Evolutionary conservation across 2,888 invertebrate genomes (phyloP), one percentile per base, ranked within the genome.

Genomic region (Parnassius smintheus): DNA sequence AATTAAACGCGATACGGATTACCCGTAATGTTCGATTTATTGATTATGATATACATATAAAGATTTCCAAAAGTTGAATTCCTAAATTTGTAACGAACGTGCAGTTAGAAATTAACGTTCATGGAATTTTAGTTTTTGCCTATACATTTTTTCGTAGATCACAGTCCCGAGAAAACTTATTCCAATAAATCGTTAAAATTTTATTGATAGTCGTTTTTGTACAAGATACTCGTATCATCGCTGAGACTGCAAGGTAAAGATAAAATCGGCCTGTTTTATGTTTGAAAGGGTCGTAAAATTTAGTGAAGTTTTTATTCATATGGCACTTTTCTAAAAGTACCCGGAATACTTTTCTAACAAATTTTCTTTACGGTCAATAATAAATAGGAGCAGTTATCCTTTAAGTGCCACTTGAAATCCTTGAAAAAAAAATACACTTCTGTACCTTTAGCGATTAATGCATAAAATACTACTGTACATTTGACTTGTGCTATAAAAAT

Each of bases 241-340:
- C 11, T 13, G 44, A 25, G 49, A n/a, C 55, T 59, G 62, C 50
- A 59, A 59, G 62, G 62, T 63, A 87, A 88, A 48, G 48, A 48
- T 48, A 48, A 13, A 48, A 87, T 86, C 79, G 79, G 81, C 84
- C 83, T 84, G 86, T 86, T 89, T 91, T 88, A 86, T 82, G 81
- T 80, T 77, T 75, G 77, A 73, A 72, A 75, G 73, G 73, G 81
- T 82, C 79, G 84, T 90, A 85, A 87, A 79, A 78, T 79, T 76
- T 77, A 84, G 80, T 85, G 80, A 82, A 78, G 81, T 86, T 88
- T 77, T 83, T 87, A 89, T 88, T 85, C 69, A 78, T 72, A 76
- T 74, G 82, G 79, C 83, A 85, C 75, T 84, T 85, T 79, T 77
- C 73, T 75, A 81, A 81, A 76, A 78, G 82, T 80, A 75, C 46